Conservation (phyloP, 1,140 invertebrate genomes). For the Zeugodacus cucurbitae region DNA sequence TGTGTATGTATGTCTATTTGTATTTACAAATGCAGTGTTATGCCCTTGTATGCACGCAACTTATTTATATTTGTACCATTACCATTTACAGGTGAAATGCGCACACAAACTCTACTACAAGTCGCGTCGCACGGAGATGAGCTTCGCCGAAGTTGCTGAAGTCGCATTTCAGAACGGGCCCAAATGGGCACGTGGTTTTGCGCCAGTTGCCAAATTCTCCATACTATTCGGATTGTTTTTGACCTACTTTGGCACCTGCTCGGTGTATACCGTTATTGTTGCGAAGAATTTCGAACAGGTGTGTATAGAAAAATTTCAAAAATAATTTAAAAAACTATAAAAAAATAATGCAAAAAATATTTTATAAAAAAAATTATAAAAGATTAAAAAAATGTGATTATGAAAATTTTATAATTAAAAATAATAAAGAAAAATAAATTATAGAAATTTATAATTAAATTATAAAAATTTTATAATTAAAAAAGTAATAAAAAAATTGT, state of each 20-base stretch:
- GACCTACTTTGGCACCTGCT: slow-evolving; percentile 87
- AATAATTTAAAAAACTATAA: no score
- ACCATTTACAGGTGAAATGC: slow-evolving; percentile 75
- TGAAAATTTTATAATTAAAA: no score
- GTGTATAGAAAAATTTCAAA: neutral
- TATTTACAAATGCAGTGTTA: neutral
- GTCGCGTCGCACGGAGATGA: slow-evolving; percentile 76
- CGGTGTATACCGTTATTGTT: slow-evolving; percentile 84
- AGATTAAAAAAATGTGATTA: no score
- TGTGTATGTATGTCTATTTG: no score
- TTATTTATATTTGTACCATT: neutral
- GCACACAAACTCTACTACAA: slow-evolving; percentile 81
- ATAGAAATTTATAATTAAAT: no score
- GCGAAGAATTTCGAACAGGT: slow-evolving; percentile 77
- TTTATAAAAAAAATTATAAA: no score
- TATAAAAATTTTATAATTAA: no score
- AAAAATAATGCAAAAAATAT: neutral
- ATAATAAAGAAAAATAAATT: no score
- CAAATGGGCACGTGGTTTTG: slow-evolving; percentile 72
- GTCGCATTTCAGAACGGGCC: slow-evolving; percentile 79
- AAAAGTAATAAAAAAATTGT: no score
- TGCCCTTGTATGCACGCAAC: neutral
- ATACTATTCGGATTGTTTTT: slow-evolving; percentile 75
- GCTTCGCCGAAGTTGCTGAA: slow-evolving; percentile 82
- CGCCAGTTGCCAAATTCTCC: slow-evolving; percentile 74